These are phyloP conservation scores for Alca torda DNA, from an alignment of 2,797 vertebrate genomes.

Conservation along the genomic window DNA sequence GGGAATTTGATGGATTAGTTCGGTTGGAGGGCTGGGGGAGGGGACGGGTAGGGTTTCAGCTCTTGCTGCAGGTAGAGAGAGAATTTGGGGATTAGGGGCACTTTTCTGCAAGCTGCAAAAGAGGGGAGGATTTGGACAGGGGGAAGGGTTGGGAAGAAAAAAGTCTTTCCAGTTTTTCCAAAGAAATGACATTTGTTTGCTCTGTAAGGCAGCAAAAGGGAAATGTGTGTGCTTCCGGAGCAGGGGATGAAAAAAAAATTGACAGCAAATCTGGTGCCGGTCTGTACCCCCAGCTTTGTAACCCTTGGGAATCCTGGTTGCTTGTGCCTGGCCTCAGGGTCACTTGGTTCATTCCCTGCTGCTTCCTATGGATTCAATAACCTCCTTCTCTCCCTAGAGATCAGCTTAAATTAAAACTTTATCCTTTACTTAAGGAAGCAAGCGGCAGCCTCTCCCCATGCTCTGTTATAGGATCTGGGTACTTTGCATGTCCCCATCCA, in stretches of 20 bases:
- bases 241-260: background rate
- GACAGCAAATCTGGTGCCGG: background rate
- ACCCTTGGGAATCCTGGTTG: background rate
- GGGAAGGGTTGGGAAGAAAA: background rate
- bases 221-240: background rate
- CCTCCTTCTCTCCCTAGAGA: slow-evolving; percentile 44
- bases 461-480: background rate
- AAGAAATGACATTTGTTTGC: background rate
- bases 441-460: background rate
- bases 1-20: slow-evolving; percentile 52
- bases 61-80: slow-evolving; percentile 44
- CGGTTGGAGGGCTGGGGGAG: slow-evolving; percentile 33
- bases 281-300: background rate
- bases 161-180: background rate
- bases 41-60: slow-evolving; percentile 24
- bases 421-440: slow-evolving; percentile 19
- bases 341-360: background rate
- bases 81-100: slow-evolving; percentile 42
- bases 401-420: slow-evolving; percentile 47
- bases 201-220: background rate
- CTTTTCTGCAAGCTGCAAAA: background rate
- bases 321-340: background rate
- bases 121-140: accelerated
- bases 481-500: background rate
- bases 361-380: slow-evolving; percentile 48